A percentile compares a stretch with the other conserved stretches of the same genome.
Conservation (phyloP, 2,113 vertebrate species). For the Acrocephalus kingi region DNA sequence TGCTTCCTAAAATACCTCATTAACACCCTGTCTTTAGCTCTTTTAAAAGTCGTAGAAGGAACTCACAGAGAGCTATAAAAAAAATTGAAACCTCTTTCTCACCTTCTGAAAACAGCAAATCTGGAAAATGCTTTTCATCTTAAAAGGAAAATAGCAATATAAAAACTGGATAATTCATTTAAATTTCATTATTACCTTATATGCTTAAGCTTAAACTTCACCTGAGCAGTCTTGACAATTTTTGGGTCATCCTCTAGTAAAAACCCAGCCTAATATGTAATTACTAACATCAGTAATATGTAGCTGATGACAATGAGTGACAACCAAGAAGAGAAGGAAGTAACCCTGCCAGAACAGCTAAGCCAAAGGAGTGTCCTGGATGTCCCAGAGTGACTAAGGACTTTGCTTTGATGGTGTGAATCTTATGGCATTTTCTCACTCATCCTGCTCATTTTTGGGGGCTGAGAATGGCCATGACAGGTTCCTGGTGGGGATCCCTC, state of each 20-base stretch:
- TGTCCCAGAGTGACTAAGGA: neutral
- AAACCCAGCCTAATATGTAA: neutral
- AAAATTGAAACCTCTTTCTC: neutral
- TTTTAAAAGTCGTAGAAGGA: neutral
- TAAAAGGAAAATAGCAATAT: neutral
- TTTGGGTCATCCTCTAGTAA: neutral
- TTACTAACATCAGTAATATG: too few species aligned
- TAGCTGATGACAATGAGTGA: neutral
- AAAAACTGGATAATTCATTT: neutral
- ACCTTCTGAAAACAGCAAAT: neutral
- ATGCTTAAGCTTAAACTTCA: neutral
- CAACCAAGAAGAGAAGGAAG: neutral
- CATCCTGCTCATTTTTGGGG: neutral
- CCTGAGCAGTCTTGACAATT: neutral
- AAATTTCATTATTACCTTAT: neutral
- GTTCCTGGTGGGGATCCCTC: neutral
- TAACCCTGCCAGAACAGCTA: neutral
- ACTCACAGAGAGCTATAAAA: neutral
- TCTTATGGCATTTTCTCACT: neutral
- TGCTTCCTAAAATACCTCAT: slow-evolving; percentile 6
- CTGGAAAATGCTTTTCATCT: neutral
- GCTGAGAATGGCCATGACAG: neutral
- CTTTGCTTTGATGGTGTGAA: neutral
- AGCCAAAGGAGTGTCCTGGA: neutral
- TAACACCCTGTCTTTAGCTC: neutral